Base-by-base conservation (phyloP, 2,888 invertebrate genomes). In the Octonoba sinensis region DNA sequence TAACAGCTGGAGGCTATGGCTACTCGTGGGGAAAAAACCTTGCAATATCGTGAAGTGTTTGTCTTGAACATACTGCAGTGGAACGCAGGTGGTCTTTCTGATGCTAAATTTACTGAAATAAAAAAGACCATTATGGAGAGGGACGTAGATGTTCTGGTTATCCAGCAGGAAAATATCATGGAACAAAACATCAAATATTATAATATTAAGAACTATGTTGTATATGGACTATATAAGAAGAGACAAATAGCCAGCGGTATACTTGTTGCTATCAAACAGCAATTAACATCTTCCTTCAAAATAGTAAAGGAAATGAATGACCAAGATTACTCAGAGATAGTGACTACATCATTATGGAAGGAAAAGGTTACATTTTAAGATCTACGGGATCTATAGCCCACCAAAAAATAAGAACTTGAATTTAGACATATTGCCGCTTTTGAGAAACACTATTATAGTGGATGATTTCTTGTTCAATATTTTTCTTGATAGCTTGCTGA, bases 401-500 rank as follows among this genome's bases (percentile, higher is more conserved):
- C 59, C 59, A 20, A 59, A 59, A 8, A 59, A 59, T 16, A 22
- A 22, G 3, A 59, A 59, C 18, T 13, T 8, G 24, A 20, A 57
- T 62, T 8, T 62, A 12, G 62, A 62, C 12, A 36, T 16, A 4
- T 36, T 36, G n/a, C 27, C 36, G 16, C 36, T 13, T 16, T 8
- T 16, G 8, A 27, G 36, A 62, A 62, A 36, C 36, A 62, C 62
- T 13, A 62, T 36, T 15, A 62, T 62, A 36, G 62, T 62, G 15
- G 27, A n/a, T 22, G 62, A 62, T 36, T 62, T 62, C n/a, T n/a
- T n/a, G n/a, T n/a, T n/a, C n/a, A n/a, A n/a, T n/a, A n/a, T n/a
- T n/a, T n/a, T n/a, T n/a, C n/a, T n/a, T n/a, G n/a, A n/a, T n/a
- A n/a, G n/a, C n/a, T n/a, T n/a, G n/a, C n/a, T n/a, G n/a, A n/a